Evolutionary conservation across 2,797 vertebrate genomes (phyloP).

Genomic region (Rhinoraja longicauda): DNA sequence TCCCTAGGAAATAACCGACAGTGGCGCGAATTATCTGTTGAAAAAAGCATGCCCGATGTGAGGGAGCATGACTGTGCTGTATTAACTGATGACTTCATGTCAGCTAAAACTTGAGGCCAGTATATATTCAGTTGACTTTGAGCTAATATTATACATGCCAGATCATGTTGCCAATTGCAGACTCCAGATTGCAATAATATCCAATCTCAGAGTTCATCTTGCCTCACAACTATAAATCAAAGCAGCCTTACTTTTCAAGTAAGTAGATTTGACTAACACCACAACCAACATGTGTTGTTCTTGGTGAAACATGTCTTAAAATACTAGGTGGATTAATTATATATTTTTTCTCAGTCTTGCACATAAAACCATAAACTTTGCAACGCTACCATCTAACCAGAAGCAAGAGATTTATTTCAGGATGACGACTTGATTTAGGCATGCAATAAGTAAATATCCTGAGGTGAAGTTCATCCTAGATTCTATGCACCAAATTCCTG

Average conservation of each 20-base stretch:
- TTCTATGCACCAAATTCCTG: no score
- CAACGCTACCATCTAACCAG: not conserved
- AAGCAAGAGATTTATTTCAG: not conserved
- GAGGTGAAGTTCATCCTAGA: no score
- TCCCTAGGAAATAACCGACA: constrained; percentile 43
- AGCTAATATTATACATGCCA: constrained; percentile 45
- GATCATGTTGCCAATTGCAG: constrained; percentile 33
- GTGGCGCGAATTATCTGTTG: constrained; percentile 33
- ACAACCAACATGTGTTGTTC: not conserved
- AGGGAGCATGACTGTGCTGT: constrained; percentile 42
- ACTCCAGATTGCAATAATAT: constrained; percentile 46
- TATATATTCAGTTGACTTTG: constrained; percentile 45
- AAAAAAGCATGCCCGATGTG: constrained; percentile 47
- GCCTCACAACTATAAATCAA: not conserved
- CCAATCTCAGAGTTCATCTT: constrained; percentile 17
- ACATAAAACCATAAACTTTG: not conserved
- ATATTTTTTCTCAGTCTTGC: not conserved
- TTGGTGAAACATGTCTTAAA: not conserved
- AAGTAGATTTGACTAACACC: not conserved
- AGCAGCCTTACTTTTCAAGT: not conserved
- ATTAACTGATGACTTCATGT: constrained; percentile 44
- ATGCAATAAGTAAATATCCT: not conserved
- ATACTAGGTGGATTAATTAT: not conserved
- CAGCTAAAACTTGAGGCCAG: constrained; percentile 45
- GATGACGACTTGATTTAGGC: not conserved